Percentiles rank a stretch among this genome's conserved stretches.
These are phyloP conservation scores for Thalassarche chlororhynchos DNA, from an alignment of 2,113 vertebrate genomes.

Conservation along the genomic window DNA sequence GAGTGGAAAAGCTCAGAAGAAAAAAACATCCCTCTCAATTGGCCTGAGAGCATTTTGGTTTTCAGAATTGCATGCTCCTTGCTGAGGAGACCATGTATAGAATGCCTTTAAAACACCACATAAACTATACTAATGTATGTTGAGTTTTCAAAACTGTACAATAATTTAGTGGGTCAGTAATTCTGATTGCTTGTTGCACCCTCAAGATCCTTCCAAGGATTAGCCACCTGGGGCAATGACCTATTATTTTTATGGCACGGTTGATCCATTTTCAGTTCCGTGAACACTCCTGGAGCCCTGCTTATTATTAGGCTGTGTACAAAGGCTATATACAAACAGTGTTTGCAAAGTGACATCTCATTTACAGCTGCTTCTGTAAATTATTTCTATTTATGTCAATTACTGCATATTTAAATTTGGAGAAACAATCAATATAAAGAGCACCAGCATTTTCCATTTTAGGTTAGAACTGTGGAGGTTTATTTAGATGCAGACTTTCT, in stretches of 20 bases:
- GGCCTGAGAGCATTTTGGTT: background rate
- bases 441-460: background rate
- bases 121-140: background rate
- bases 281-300: background rate
- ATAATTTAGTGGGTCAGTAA: background rate
- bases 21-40: background rate
- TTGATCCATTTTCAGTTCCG: background rate
- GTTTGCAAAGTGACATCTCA: background rate
- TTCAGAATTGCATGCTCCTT: background rate
- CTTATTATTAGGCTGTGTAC: background rate
- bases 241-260: background rate
- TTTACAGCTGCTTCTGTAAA: background rate
- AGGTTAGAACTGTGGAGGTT: background rate
- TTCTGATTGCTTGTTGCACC: background rate
- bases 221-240: background rate
- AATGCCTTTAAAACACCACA: background rate
- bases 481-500: background rate
- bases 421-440: background rate
- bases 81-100: background rate
- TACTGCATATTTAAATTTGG: background rate
- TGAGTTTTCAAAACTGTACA: background rate
- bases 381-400: background rate
- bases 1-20: background rate
- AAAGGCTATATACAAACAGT: background rate
- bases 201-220: background rate